Percentiles rank a stretch among this genome's conserved stretches.
These are phyloP conservation scores for Anthonomus grandis DNA, from an alignment of 1,140 invertebrate genomes.

Conservation along the genomic window DNA sequence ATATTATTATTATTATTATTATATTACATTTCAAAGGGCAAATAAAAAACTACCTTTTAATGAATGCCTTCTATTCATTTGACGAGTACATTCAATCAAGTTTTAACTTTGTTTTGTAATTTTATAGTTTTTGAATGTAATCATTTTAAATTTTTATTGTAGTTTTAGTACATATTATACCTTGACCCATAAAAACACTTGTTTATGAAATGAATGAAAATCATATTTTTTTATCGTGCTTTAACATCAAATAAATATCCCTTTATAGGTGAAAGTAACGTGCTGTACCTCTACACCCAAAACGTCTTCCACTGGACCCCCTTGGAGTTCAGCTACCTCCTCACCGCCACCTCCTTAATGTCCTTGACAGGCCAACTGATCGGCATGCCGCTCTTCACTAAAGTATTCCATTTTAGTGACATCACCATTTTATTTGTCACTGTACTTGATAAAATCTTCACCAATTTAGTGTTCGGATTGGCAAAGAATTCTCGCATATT, in stretches of 20 bases:
- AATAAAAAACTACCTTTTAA: too few species aligned
- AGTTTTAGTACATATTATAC: too few species aligned
- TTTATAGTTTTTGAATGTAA: too few species aligned
- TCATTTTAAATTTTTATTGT: too few species aligned
- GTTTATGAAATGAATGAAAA: too few species aligned
- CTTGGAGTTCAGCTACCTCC: constrained; percentile 38
- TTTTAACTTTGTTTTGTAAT: too few species aligned
- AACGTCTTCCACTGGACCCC: constrained; percentile 40
- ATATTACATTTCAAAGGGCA: too few species aligned
- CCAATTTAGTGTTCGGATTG: constrained; percentile 39
- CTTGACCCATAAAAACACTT: too few species aligned
- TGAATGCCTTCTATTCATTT: too few species aligned
- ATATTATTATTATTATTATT: too few species aligned
- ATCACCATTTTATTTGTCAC: constrained; percentile 37
- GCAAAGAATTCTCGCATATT: constrained; percentile 29
- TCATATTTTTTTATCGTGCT: too few species aligned
- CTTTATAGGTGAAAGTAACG: constrained; percentile 32
- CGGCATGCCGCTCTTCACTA: constrained; percentile 40
- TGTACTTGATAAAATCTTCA: constrained; percentile 40
- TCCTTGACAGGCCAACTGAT: constrained; percentile 36
- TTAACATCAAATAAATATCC: neutral
- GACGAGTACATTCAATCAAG: too few species aligned
- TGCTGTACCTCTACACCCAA: constrained; percentile 38
- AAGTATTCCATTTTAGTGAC: constrained; percentile 38
- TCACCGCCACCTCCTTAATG: constrained; percentile 35